Evolutionary conservation across 2,888 invertebrate genomes (phyloP).

Genomic region (Lacanobia oleracea): DNA sequence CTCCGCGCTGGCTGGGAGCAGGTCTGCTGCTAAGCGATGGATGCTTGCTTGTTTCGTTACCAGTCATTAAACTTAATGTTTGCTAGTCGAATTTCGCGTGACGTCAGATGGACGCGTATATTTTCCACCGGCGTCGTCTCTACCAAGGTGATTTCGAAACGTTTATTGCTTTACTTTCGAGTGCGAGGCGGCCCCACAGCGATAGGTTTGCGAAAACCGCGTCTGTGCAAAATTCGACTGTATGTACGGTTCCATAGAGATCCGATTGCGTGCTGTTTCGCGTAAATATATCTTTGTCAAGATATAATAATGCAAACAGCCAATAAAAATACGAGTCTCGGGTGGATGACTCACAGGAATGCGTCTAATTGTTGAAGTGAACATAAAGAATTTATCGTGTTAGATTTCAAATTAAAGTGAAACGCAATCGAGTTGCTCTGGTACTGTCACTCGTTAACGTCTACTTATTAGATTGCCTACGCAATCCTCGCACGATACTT

Average conservation of each 20-base stretch:
- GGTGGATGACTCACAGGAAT: constrained; percentile 88
- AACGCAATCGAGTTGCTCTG: constrained; percentile 73
- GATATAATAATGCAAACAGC: constrained; percentile 83
- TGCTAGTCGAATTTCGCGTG: constrained; percentile 72
- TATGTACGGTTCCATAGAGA: constrained; percentile 71
- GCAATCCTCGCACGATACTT: constrained; percentile 63
- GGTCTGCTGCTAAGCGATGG: constrained; percentile 56
- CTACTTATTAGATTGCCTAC: constrained; percentile 51
- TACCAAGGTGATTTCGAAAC: constrained; percentile 79
- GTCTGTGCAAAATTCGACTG: constrained; percentile 70
- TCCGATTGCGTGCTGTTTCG: constrained; percentile 72
- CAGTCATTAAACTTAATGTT: constrained; percentile 67
- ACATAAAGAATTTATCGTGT: constrained; percentile 82
- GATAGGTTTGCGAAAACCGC: constrained; percentile 66
- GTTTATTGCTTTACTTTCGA: constrained; percentile 77
- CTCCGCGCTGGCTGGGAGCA: constrained; percentile 60
- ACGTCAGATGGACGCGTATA: constrained; percentile 72
- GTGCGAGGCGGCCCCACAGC: constrained; percentile 69
- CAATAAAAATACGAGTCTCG: constrained; percentile 87
- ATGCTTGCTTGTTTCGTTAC: constrained; percentile 61
- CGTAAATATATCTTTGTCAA: constrained; percentile 77
- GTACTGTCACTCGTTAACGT: constrained; percentile 59
- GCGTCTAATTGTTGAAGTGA: constrained; percentile 85
- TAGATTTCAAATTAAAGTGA: constrained; percentile 84
- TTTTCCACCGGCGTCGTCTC: constrained; percentile 75